phyloP scores from a whole-genome alignment of 2,113 vertebrate genomes.

The Ctenodactylus gundi region DNA sequence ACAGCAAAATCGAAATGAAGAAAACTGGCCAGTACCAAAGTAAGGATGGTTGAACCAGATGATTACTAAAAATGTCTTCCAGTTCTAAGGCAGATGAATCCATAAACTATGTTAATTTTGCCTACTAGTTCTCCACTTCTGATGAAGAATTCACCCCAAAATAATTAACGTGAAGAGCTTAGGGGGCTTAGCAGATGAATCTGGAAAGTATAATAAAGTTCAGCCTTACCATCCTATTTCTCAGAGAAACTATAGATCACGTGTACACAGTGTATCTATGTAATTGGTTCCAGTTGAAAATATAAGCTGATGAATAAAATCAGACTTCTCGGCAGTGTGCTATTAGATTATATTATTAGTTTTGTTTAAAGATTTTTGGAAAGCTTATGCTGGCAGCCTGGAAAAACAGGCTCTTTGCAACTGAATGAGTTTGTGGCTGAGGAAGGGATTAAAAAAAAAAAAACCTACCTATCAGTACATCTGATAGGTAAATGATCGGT shows the following conservation, averaged over 20 bases:
- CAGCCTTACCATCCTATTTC: not conserved
- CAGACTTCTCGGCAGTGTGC: not conserved
- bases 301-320: not conserved
- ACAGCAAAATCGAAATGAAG: too few species aligned
- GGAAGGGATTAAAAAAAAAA: not conserved
- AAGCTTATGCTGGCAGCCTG: not conserved
- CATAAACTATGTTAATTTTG: not conserved
- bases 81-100: not conserved
- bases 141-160: not conserved
- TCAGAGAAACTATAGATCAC: not conserved
- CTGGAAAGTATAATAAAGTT: not conserved
- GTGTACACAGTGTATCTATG: not conserved
- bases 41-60: not conserved
- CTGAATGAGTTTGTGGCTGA: conserved; percentile 4
- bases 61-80: not conserved
- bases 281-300: not conserved
- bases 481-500: accelerated
- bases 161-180: not conserved
- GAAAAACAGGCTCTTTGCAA: not conserved
- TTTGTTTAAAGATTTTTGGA: not conserved
- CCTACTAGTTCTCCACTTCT: not conserved
- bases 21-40: too few species aligned
- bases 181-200: not conserved
- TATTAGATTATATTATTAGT: not conserved
- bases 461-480: too few species aligned